Evolutionary conservation across 2,797 vertebrate genomes (phyloP).

Genomic region (Carcharodon carcharias): DNA sequence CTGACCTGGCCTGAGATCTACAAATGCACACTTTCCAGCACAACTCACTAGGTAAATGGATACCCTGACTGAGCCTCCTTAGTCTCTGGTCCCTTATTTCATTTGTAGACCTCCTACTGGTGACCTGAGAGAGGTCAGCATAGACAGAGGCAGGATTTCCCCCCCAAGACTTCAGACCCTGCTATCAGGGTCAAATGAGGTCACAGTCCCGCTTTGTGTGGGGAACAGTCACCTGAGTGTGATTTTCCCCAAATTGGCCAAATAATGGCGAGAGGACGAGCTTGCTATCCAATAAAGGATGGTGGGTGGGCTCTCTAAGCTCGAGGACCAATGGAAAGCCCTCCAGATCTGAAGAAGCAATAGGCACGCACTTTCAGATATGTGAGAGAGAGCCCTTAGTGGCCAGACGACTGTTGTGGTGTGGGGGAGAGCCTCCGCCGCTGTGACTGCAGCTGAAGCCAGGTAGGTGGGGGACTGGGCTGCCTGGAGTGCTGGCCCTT

Average conservation of each 20-base stretch:
- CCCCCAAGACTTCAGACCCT: neutral
- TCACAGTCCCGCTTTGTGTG: neutral
- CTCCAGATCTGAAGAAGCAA: no score
- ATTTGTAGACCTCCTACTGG: neutral
- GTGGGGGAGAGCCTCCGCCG: no score
- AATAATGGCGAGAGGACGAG: neutral
- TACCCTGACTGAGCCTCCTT: no score
- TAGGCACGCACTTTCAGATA: no score
- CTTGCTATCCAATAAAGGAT: neutral
- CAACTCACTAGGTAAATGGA: neutral
- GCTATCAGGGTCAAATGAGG: neutral
- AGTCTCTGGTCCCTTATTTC: neutral
- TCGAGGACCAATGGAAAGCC: neutral
- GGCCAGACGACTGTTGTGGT: no score
- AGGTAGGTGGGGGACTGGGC: no score
- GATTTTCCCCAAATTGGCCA: neutral
- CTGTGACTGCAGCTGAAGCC: no score
- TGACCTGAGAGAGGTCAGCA: neutral
- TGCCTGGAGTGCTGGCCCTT: no score
- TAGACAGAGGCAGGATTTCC: neutral
- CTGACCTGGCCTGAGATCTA: neutral
- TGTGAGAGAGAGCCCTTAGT: no score
- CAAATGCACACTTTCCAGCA: neutral
- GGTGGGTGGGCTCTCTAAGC: no score
- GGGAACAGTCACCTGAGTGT: neutral